These are phyloP conservation scores for Oscheius sp. DNA, from an alignment of 2,888 invertebrate genomes.

Conservation along the genomic window DNA sequence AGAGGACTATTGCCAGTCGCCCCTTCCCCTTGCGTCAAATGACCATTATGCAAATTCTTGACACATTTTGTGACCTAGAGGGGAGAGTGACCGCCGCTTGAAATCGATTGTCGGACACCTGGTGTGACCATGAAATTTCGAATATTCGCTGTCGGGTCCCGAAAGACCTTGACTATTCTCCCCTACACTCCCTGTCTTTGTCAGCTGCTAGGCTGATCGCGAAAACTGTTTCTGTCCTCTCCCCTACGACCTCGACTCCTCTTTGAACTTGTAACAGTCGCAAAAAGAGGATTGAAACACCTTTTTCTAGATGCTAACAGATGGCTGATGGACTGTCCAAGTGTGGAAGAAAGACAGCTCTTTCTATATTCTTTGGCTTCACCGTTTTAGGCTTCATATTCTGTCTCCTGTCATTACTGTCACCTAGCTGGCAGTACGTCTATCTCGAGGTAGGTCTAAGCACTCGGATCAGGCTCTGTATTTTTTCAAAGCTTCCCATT, in stretches of 20 bases:
- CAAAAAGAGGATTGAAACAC: no score
- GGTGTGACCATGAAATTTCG: slow-evolving; percentile 41
- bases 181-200: slow-evolving; percentile 5
- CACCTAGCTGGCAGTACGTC: slow-evolving; percentile 71
- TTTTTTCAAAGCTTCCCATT: no score
- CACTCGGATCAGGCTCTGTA: no score
- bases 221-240: slow-evolving; percentile 16
- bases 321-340: slow-evolving; percentile 54
- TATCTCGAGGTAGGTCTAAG: slow-evolving; percentile 62
- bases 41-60: slow-evolving; percentile 41
- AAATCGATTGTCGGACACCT: slow-evolving; percentile 27
- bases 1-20: slow-evolving; percentile 29
- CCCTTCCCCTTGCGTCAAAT: background rate
- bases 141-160: slow-evolving; percentile 32
- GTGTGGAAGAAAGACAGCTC: slow-evolving; percentile 53
- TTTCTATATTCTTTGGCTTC: slow-evolving; percentile 63
- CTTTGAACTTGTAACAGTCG: background rate
- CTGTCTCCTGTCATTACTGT: slow-evolving; percentile 65
- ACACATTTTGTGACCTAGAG: slow-evolving; percentile 32
- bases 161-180: slow-evolving; percentile 35
- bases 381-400: slow-evolving; percentile 65
- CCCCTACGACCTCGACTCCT: background rate
- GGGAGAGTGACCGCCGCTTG: background rate
- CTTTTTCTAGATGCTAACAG: slow-evolving; percentile 33
- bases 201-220: slow-evolving; percentile 8